Evolutionary conservation across 92 coral and sea anemone species (phyloP), one percentile per base, ranked within the genome.

Genomic region (Ricordea florida): DNA sequence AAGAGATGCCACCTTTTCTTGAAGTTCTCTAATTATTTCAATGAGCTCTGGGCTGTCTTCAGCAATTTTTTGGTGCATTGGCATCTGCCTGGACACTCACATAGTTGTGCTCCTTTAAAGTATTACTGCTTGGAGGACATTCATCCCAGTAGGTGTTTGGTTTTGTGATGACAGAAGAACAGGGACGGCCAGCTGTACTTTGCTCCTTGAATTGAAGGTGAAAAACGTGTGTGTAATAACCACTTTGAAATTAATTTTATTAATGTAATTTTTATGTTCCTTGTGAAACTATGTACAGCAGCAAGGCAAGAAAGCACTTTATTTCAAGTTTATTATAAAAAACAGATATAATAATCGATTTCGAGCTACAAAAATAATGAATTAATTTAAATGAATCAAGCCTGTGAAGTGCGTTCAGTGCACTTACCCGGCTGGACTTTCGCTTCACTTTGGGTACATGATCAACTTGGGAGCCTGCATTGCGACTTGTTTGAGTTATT

Each of bases 401-500:
- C n/a, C n/a, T n/a, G n/a, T n/a, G n/a, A n/a, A n/a, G n/a, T n/a
- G n/a, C n/a, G n/a, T n/a, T n/a, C n/a, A n/a, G n/a, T n/a, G n/a
- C n/a, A n/a, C n/a, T n/a, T n/a, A n/a, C n/a, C n/a, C n/a, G n/a
- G n/a, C n/a, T n/a, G n/a, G n/a, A n/a, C 36, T 69, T 71, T 50
- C 66, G 74, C 67, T 28, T 53, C 62, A 14, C 66, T 31, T 22
- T 34, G 59, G 25, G 15, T 61, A 23, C 41, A 23, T 44, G 62
- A 48, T 33, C 34, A 46, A 21, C 32, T 64, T 25, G 38, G 41
- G 69, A 40, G 57, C 69, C 16, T 59, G 29, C 62, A 17, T 30
- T 57, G 69, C 83, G 75, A 37, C 68, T 83, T 46, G 46, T 83
- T 26, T n/a, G n/a, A n/a, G 72, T 75, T 57, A 65, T 34, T 31